Evolutionary conservation across 2,113 vertebrate genomes (phyloP).

Genomic region (Mastomys natalensis): DNA sequence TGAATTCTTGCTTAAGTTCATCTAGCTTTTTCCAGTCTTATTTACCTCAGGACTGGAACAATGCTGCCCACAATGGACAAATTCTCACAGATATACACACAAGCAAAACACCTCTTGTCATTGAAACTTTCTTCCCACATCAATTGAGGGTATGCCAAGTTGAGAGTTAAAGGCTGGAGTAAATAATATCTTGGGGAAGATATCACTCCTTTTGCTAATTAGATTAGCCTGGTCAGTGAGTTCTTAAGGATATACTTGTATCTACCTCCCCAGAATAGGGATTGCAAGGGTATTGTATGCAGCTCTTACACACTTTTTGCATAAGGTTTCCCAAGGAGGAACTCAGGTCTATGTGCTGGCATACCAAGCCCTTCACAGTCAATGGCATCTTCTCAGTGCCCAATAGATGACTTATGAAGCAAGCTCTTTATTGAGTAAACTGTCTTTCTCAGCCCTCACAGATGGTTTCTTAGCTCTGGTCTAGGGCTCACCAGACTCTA

Average conservation of each 20-base stretch:
- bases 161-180: neutral
- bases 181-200: neutral
- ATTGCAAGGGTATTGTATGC: too few species aligned
- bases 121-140: neutral
- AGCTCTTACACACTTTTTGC: too few species aligned
- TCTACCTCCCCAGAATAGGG: too few species aligned
- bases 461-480: neutral
- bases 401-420: neutral
- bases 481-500: rapidly evolving
- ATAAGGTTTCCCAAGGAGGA: too few species aligned
- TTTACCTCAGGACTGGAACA: neutral
- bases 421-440: neutral
- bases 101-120: neutral
- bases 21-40: neutral
- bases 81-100: neutral
- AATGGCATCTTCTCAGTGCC: neutral
- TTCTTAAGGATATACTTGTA: neutral
- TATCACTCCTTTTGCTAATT: neutral
- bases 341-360: neutral
- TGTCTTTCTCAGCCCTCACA: too few species aligned
- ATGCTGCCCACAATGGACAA: neutral
- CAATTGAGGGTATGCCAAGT: neutral
- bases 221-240: neutral
- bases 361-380: neutral
- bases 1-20: neutral